A percentile compares a stretch with the other conserved stretches of the same genome.
Conservation (phyloP, 2,113 vertebrate genomes). For the Saguinus midas region DNA sequence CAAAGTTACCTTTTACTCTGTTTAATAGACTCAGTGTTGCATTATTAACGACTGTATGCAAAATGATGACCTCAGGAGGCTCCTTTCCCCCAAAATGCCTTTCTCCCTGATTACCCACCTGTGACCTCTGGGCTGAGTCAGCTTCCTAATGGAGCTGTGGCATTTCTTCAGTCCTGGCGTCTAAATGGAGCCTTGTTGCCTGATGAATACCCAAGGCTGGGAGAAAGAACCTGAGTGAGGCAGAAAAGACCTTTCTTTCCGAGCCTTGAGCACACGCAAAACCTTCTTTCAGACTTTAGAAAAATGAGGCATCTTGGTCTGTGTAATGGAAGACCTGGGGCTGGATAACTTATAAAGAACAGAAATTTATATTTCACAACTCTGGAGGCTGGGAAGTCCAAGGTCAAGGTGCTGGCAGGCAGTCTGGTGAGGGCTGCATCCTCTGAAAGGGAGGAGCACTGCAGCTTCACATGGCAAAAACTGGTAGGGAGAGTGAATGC, state of each 20-base stretch:
- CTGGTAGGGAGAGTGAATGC: too few relatives aligned
- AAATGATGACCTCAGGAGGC: slow-evolving; percentile 18
- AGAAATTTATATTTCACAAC: background rate
- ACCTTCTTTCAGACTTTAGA: background rate
- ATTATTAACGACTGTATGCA: slow-evolving; percentile 61
- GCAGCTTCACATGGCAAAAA: fast-evolving
- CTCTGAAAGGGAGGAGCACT: background rate
- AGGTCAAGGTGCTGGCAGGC: too few relatives aligned
- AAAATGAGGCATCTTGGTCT: fast-evolving
- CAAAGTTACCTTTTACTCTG: slow-evolving; percentile 54
- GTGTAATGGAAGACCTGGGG: background rate
- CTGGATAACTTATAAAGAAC: background rate
- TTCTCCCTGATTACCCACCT: slow-evolving; percentile 24
- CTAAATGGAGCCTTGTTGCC: background rate
- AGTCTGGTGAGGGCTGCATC: too few relatives aligned
- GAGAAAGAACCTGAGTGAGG: background rate
- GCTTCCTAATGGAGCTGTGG: background rate
- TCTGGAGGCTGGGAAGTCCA: background rate
- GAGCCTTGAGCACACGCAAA: fast-evolving
- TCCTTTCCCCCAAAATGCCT: background rate
- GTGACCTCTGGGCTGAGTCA: background rate
- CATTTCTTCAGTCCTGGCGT: background rate
- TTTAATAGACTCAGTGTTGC: slow-evolving; percentile 50
- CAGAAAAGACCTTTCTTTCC: background rate
- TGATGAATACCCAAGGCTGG: background rate